Evolutionary conservation across 2,797 vertebrate species (phyloP), one percentile per base, ranked within the genome.

Genomic region (Onychomys leucogaster): DNA sequence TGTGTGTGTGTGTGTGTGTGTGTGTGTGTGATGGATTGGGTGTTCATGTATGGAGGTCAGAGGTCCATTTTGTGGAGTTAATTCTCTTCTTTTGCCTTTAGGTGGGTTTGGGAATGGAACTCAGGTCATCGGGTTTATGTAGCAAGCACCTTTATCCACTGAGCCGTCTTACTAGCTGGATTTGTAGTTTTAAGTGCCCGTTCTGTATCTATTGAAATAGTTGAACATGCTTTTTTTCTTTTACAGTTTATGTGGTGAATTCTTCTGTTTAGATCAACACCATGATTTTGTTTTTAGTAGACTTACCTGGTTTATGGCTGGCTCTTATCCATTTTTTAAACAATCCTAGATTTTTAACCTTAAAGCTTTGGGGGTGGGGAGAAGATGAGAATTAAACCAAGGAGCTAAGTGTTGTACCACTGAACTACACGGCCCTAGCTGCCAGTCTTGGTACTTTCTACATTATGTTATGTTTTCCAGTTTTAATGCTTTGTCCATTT

Each of bases 381-480:
- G 71, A 43, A 41, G 59, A n/a, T 37, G 16, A 19, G 17, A 27
- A 23, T 43, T 75, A 23, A 75, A 59, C 12, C 52, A 75, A 88
- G 67, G 46, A 34, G 5, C n/a, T 57, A 41, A 21, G 16, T 59
- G 65, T 43, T 27, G 25, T 73, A 43, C 21, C 78, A 59, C 34
- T 41, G 34, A 57, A 13, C 21, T 37, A 25, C 1, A 6, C 29
- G 29, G 43, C 76, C 76, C 16, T 32, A 52, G 77, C 32, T 32
- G 29, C 46, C 14, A 13, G 2, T 10, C 16, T 76, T 89, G 67
- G 65, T 90, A 0, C 16, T 90, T 92, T 61, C 81, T 73, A 89
- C 81, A 81, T 92, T 85, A n/a, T 46, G 49, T 75, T 88, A 17
- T 63, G 17, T 49, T 88, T 96, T 95, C 73, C 63, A 6, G 86